A percentile compares a stretch with the other conserved stretches of the same genome.
Evolutionary conservation across 2,797 vertebrate genomes (phyloP).

Genomic region (Pseudotriccus pelzelni): DNA sequence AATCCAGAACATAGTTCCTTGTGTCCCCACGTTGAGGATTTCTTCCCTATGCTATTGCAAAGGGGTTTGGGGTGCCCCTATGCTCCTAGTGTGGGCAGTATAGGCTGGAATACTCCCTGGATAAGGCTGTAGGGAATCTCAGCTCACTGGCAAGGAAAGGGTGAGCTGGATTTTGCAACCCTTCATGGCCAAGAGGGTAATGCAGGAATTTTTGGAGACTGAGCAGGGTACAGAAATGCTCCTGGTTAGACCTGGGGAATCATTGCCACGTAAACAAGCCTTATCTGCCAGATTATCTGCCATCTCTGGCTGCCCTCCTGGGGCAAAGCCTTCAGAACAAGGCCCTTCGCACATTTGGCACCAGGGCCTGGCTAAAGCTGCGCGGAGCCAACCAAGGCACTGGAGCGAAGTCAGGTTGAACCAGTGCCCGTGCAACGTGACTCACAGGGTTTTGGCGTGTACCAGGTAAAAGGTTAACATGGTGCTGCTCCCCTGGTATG

Average conservation of each 20-base stretch:
- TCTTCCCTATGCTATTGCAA: not conserved
- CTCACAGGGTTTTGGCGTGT: rapidly evolving
- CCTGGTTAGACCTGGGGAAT: not conserved
- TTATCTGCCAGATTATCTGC: slow-evolving; percentile 27
- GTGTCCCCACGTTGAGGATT: rapidly evolving
- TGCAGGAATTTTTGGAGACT: not conserved
- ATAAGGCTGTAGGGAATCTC: not conserved
- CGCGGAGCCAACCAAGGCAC: rapidly evolving
- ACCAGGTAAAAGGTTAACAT: not conserved
- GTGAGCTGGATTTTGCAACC: not conserved
- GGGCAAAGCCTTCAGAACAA: not conserved
- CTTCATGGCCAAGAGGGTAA: not conserved
- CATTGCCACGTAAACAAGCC: not conserved
- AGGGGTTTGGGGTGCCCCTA: not conserved
- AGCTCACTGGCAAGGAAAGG: not conserved
- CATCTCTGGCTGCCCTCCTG: not conserved
- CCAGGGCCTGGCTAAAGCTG: rapidly evolving
- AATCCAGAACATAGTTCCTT: not conserved
- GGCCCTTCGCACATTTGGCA: not conserved
- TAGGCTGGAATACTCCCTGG: not conserved
- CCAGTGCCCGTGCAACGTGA: rapidly evolving
- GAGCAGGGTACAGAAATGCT: not conserved
- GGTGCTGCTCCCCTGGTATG: not conserved
- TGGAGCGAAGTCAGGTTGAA: not conserved
- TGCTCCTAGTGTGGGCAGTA: rapidly evolving